Evolutionary conservation across 2,113 vertebrate genomes (phyloP).

Genomic region (Gnathonemus echidnorhynchus): DNA sequence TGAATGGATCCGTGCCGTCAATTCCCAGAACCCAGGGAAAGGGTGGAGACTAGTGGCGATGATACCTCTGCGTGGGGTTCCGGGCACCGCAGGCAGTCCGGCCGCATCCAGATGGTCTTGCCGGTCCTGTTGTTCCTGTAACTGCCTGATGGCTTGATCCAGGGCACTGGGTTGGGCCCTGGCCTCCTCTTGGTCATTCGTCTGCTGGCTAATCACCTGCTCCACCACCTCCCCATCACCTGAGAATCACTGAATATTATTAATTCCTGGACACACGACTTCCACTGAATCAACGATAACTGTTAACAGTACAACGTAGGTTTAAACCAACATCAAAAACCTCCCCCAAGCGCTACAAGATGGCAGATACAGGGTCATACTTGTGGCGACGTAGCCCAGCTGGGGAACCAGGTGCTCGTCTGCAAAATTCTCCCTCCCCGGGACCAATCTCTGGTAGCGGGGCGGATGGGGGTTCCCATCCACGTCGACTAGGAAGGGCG

Average conservation of each 20-base stretch:
- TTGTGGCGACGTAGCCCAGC: slow-evolving; percentile 90
- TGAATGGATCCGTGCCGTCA: not conserved
- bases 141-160: slow-evolving; percentile 79
- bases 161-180: slow-evolving; percentile 65
- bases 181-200: slow-evolving; percentile 69
- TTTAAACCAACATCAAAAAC: not conserved
- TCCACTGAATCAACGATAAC: not conserved
- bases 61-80: slow-evolving; percentile 80
- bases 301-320: not conserved
- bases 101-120: slow-evolving; percentile 47
- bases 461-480: slow-evolving; percentile 96
- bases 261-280: not conserved
- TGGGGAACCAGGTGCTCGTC: slow-evolving; percentile 91
- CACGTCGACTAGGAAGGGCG: slow-evolving; percentile 92
- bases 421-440: slow-evolving; percentile 84
- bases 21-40: not conserved
- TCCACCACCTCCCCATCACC: slow-evolving; percentile 95
- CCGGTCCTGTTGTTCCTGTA: slow-evolving; percentile 76
- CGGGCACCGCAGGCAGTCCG: slow-evolving; percentile 43
- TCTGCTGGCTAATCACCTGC: slow-evolving; percentile 91
- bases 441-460: slow-evolving; percentile 85
- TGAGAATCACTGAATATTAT: slow-evolving; percentile 31
- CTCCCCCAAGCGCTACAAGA: not conserved
- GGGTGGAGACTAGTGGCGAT: not conserved
- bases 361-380: slow-evolving; percentile 53